These are phyloP conservation scores for Eupithecia vulgata DNA, from an alignment of 2,888 invertebrate species.

Conservation along the genomic window DNA sequence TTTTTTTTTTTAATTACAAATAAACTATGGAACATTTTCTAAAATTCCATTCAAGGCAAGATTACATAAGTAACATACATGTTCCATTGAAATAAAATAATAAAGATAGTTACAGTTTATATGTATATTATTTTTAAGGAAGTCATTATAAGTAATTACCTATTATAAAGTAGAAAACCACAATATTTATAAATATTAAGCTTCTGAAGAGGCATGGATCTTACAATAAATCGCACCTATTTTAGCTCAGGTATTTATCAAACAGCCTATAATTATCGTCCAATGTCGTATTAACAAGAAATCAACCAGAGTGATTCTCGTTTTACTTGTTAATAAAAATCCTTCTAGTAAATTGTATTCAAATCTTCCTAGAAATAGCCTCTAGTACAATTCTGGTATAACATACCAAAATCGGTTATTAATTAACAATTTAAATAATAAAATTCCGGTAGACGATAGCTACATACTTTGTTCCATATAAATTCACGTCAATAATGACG, in stretches of 20 bases:
- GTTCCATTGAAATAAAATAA: neutral
- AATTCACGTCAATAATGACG: neutral
- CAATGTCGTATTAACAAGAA: neutral
- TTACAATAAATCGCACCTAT: constrained; percentile 1
- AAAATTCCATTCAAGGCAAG: neutral
- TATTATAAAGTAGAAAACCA: constrained; percentile 5
- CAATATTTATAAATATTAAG: constrained; percentile 26
- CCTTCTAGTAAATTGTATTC: neutral
- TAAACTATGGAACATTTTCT: neutral
- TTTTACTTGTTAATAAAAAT: neutral
- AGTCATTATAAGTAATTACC: neutral
- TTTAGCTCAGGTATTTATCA: neutral
- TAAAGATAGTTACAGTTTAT: neutral
- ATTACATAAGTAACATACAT: neutral
- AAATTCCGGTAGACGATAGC: neutral
- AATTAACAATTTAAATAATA: neutral
- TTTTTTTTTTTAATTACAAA: neutral
- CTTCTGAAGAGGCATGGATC: neutral
- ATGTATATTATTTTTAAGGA: too few species aligned
- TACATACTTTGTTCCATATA: neutral
- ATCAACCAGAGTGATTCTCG: neutral
- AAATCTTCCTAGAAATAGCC: neutral
- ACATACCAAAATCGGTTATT: neutral
- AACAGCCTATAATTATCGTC: neutral
- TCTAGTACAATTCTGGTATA: neutral